A percentile compares a stretch with the other conserved stretches of the same genome.
Evolutionary conservation across 2,113 vertebrate species (phyloP).

Genomic region (Grantiella picta): DNA sequence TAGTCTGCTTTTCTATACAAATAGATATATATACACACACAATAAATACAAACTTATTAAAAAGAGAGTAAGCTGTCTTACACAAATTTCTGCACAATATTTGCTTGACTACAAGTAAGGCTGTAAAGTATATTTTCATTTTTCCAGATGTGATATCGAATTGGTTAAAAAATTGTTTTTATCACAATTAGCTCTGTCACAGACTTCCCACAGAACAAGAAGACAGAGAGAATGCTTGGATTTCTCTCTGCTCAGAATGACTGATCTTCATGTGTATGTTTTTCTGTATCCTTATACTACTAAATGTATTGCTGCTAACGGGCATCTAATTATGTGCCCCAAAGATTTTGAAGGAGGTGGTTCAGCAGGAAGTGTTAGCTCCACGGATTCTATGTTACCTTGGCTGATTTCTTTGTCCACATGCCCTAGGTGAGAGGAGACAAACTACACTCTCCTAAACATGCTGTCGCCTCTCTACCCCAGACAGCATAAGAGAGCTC

Average conservation of each 20-base stretch:
- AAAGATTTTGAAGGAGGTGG: background rate
- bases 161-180: background rate
- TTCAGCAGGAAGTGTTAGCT: background rate
- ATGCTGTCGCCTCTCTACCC: background rate
- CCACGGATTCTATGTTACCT: background rate
- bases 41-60: background rate
- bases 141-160: background rate
- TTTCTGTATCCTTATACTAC: background rate
- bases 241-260: background rate
- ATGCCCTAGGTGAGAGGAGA: background rate
- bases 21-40: fast-evolving
- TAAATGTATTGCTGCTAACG: background rate
- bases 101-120: background rate
- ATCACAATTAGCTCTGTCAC: background rate
- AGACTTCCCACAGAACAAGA: background rate
- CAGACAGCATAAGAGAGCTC: background rate
- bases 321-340: background rate
- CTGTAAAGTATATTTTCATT: background rate
- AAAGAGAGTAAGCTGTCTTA: background rate
- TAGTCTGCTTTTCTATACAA: background rate
- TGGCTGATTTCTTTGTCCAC: background rate
- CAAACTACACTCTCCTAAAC: background rate
- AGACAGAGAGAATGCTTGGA: background rate
- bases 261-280: background rate
- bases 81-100: background rate